Evolutionary conservation across 2,888 invertebrate genomes (phyloP), one percentile per base, ranked within the genome.

Genomic region (Spodoptera exigua): DNA sequence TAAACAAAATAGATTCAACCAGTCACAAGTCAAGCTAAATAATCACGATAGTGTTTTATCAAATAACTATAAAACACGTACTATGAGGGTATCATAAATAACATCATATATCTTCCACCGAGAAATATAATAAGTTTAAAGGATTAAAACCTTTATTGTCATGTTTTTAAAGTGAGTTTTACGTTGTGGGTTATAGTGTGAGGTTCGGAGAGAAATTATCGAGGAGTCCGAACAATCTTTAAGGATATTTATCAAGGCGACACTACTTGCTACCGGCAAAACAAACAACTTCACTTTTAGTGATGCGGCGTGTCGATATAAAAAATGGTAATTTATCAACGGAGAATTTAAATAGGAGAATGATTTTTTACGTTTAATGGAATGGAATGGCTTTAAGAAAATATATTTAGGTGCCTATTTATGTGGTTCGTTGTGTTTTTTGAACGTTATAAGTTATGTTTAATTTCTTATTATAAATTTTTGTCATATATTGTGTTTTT

Each of bases 211-310:
- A 89, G 89, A 91, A 83, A 93, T 93, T 93, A 93, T 93, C 92
- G 90, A 82, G 85, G 80, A 86, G 88, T 85, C 88, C 85, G 89
- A 88, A 90, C 93, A 91, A 94, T 93, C 93, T 93, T 88, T 90
- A 87, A 90, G 92, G 92, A 89, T 92, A 94, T 94, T 93, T 93
- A 93, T 94, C 94, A 94, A 91, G 79, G 86, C 88, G 93, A 94
- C 92, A 91, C 90, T 89, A 89, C 89, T 89, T 87, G 93, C 94
- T 94, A 94, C 94, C 89, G 93, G 91, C 89, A 89, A 90, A 92
- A 91, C 87, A 89, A 91, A 91, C 90, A 90, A 90, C 89, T 89
- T 88, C 81, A 89, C 88, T 89, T 80, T 84, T 92, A 90, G 90
- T 85, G 89, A 85, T 78, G 90, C 66, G 70, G 61, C 46, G 66